These are phyloP conservation scores for Malurus splendens DNA, from an alignment of 2,797 vertebrate genomes.

Conservation along the genomic window DNA sequence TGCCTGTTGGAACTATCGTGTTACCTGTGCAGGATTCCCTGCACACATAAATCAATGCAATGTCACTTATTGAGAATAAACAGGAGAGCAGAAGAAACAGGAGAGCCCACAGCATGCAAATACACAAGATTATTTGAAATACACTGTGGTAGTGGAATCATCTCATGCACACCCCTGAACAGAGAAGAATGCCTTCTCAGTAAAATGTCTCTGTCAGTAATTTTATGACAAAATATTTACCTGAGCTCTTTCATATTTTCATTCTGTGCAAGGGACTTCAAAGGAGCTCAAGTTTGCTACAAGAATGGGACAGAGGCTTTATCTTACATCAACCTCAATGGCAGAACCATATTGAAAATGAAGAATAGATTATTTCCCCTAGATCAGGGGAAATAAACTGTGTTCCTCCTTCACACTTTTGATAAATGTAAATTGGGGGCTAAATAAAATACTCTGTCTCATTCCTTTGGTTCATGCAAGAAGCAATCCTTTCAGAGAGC, in stretches of 20 bases:
- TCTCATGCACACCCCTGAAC: fast-evolving
- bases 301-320: background rate
- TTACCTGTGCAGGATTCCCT: background rate
- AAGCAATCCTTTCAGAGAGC: background rate
- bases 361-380: background rate
- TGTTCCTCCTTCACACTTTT: background rate
- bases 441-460: background rate
- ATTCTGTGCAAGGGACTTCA: background rate
- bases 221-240: background rate
- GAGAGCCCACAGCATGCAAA: background rate
- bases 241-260: background rate
- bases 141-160: background rate
- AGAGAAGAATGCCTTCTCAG: background rate
- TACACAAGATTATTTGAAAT: background rate
- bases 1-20: background rate
- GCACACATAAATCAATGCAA: background rate
- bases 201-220: background rate
- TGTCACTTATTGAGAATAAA: background rate
- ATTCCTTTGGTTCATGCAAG: background rate
- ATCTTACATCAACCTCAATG: background rate
- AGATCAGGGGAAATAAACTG: background rate
- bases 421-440: background rate
- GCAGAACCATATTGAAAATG: background rate
- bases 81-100: background rate
- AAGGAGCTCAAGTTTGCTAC: background rate